Conservation (phyloP, 1,140 invertebrate genomes). For the Stegodyphus mimosarum region DNA sequence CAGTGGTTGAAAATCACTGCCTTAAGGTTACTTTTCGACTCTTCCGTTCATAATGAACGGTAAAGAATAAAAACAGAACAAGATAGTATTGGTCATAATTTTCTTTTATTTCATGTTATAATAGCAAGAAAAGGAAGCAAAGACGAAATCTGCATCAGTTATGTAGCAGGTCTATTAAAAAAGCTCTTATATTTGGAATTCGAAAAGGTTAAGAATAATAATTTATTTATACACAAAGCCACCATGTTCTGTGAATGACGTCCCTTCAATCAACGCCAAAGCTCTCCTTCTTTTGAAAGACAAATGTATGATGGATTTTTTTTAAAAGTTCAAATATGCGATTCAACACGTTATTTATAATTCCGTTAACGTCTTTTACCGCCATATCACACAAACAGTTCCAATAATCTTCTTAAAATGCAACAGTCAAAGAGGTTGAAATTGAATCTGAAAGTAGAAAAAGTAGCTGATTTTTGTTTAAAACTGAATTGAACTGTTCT, state of each 20-base stretch:
- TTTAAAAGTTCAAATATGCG: too few species aligned
- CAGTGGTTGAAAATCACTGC: too few species aligned
- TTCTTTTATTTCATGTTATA: constrained; percentile 52
- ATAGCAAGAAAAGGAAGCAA: constrained; percentile 59
- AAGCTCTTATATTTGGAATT: constrained; percentile 59
- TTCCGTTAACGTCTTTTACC: too few species aligned
- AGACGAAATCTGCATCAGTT: constrained; percentile 46
- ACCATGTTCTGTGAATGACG: constrained; percentile 33
- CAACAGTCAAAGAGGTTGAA: too few species aligned
- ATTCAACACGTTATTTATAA: too few species aligned
- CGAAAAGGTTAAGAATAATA: constrained; percentile 57
- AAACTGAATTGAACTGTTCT: too few species aligned
- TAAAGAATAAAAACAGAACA: background rate
- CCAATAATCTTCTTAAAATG: too few species aligned
- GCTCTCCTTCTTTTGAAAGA: constrained; percentile 42
- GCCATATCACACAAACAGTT: too few species aligned
- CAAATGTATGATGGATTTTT: constrained; percentile 33
- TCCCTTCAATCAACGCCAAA: constrained; percentile 11
- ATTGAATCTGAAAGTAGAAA: too few species aligned
- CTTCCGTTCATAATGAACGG: too few species aligned
- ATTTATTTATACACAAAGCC: constrained; percentile 58
- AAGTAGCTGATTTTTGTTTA: too few species aligned
- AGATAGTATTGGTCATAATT: constrained; percentile 8
- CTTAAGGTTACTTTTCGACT: too few species aligned
- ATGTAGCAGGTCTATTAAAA: constrained; percentile 54